These are phyloP conservation scores for Anodontia alba DNA, from an alignment of 2,888 invertebrate species.

Conservation along the genomic window DNA sequence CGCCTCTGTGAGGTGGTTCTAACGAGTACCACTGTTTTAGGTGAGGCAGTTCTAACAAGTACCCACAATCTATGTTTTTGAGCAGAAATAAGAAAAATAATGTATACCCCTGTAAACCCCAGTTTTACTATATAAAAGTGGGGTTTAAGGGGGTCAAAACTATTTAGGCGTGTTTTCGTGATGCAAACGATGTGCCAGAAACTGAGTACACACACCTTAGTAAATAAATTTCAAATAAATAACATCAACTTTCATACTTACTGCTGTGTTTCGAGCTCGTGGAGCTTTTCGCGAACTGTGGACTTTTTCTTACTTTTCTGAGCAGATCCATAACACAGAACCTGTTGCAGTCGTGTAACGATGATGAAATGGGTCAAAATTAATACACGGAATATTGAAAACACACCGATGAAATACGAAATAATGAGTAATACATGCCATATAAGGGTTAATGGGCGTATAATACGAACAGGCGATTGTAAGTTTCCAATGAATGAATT, in stretches of 20 bases:
- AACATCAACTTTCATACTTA: slow-evolving; percentile 31
- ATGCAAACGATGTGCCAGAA: no score
- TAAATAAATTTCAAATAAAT: no score
- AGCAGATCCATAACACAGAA: slow-evolving; percentile 38
- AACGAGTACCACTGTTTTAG: no score
- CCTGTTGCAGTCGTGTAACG: neutral
- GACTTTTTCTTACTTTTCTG: slow-evolving; percentile 59
- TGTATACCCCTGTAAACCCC: no score
- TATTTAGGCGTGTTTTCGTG: no score
- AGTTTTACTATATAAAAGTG: no score
- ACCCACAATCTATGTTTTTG: no score
- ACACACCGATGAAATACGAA: neutral
- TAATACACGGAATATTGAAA: neutral
- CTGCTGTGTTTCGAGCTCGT: slow-evolving; percentile 49
- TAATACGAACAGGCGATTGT: neutral
- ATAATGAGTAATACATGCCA: slow-evolving; percentile 6
- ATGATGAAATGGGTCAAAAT: slow-evolving; percentile 4
- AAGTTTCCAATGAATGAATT: slow-evolving; percentile 9
- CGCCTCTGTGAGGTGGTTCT: no score
- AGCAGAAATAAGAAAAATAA: no score
- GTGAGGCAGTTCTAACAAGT: no score
- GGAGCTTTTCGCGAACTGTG: slow-evolving; percentile 39
- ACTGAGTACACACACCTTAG: no score
- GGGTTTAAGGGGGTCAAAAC: no score
- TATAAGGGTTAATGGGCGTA: slow-evolving; percentile 17